Evolutionary conservation across 1,140 invertebrate genomes (phyloP).

Genomic region (Drosophila leontia): DNA sequence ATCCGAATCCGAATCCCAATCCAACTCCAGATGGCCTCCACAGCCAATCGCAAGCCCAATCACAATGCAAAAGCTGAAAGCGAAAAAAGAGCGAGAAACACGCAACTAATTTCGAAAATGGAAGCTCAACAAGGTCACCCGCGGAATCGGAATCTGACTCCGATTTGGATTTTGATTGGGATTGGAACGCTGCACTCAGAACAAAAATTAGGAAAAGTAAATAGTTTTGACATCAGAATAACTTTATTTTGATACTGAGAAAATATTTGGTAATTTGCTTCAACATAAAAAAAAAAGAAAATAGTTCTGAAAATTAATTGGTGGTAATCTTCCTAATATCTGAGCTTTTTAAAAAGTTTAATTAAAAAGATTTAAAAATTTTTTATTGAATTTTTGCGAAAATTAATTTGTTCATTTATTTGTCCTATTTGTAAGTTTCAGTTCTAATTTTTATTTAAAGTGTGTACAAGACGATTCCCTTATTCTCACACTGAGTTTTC

Average conservation of each 20-base stretch:
- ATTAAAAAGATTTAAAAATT: too few species aligned
- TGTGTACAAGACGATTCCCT: constrained; percentile 3
- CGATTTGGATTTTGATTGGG: constrained; percentile 11
- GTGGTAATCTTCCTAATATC: too few species aligned
- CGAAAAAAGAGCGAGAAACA: constrained; percentile 49
- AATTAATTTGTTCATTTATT: neutral
- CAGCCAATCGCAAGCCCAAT: constrained; percentile 34
- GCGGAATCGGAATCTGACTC: constrained; percentile 27
- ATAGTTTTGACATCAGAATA: too few species aligned
- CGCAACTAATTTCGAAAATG: constrained; percentile 73
- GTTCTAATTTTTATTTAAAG: neutral
- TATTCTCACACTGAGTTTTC: constrained; percentile 71
- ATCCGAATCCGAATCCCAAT: constrained; percentile 20
- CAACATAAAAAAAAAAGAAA: too few species aligned
- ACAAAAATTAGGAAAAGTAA: neutral
- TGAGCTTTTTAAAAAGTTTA: too few species aligned
- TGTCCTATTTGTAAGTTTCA: neutral
- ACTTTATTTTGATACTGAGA: too few species aligned
- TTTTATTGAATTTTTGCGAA: neutral
- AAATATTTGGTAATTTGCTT: too few species aligned
- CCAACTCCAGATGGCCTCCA: constrained; percentile 52
- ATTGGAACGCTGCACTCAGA: constrained; percentile 14
- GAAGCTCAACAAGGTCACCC: constrained; percentile 60
- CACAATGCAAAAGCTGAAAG: constrained; percentile 26
- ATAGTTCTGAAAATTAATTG: too few species aligned